A percentile compares a stretch with the other conserved stretches of the same genome.
These are phyloP conservation scores for Hyposoter dolosus DNA, from an alignment of 2,888 invertebrate species.

Conservation along the genomic window DNA sequence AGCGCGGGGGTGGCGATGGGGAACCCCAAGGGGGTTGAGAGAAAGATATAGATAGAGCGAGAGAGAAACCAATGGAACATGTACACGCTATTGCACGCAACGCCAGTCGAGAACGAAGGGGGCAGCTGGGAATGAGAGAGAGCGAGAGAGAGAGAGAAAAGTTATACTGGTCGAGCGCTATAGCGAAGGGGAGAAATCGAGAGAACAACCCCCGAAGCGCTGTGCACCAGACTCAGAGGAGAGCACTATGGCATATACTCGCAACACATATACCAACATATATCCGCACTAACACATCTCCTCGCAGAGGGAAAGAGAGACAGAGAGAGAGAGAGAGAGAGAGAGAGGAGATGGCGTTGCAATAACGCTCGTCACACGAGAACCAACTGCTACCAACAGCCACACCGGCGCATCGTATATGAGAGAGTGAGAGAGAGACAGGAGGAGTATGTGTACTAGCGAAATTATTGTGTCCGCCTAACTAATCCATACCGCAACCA, in stretches of 20 bases:
- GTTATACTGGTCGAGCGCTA: conserved; percentile 36
- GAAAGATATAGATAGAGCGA: conserved; percentile 15
- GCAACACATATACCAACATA: conserved; percentile 8
- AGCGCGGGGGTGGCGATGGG: conserved; percentile 33
- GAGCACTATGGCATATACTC: conserved; percentile 52
- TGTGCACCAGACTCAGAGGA: conserved; percentile 67
- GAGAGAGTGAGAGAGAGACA: conserved; percentile 63
- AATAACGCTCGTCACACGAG: conserved; percentile 65
- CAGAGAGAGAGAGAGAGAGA: conserved; percentile 28
- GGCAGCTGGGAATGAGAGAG: not conserved
- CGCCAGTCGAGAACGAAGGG: conserved; percentile 10
- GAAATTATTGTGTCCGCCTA: conserved; percentile 82
- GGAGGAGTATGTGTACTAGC: conserved; percentile 69
- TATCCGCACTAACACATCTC: conserved; percentile 38
- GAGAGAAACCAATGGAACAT: conserved; percentile 5
- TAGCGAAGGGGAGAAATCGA: conserved; percentile 62
- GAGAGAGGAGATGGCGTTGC: conserved; percentile 26
- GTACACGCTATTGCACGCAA: conserved; percentile 20
- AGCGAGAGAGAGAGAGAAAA: conserved; percentile 58
- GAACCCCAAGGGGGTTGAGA: conserved; percentile 43
- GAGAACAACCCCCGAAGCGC: conserved; percentile 69
- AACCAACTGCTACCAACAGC: conserved; percentile 65
- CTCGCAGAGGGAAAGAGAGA: conserved; percentile 26
- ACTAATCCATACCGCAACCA: conserved; percentile 83
- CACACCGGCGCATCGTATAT: conserved; percentile 46